These are phyloP conservation scores for Zaprionus davidi DNA, from an alignment of 1,140 invertebrate genomes.

Conservation along the genomic window DNA sequence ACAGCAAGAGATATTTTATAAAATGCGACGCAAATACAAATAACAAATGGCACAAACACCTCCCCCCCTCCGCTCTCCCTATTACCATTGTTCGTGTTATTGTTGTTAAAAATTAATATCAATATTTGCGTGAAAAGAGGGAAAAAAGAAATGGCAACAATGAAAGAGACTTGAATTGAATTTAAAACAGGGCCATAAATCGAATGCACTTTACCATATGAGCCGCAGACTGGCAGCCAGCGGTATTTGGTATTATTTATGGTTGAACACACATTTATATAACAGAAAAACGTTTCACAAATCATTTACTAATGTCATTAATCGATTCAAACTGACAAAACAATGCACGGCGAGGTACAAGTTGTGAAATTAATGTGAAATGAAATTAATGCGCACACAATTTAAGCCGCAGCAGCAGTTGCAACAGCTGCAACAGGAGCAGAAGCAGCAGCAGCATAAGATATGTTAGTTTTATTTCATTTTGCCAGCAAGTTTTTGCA, in stretches of 20 bases:
- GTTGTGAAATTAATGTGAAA: slow-evolving; percentile 10
- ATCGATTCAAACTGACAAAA: slow-evolving; percentile 54
- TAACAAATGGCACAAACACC: not conserved
- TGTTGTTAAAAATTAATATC: slow-evolving; percentile 76
- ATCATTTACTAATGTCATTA: slow-evolving; percentile 66
- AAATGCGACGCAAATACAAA: not conserved
- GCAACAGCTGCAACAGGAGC: not conserved
- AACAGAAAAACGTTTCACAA: slow-evolving; percentile 42
- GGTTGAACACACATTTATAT: slow-evolving; percentile 44
- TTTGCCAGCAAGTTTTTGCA: not conserved
- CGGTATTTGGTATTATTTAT: slow-evolving; percentile 64
- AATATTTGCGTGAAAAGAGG: slow-evolving; percentile 61
- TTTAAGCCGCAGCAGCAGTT: slow-evolving; percentile 25
- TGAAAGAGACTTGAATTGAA: slow-evolving; percentile 63
- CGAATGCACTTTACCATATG: slow-evolving; percentile 28
- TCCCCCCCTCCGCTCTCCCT: not conserved
- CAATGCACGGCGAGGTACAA: not conserved
- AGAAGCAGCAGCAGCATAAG: not conserved
- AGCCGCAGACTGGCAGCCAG: not conserved
- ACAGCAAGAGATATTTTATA: not conserved
- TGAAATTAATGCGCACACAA: slow-evolving; percentile 25
- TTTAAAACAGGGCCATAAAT: slow-evolving; percentile 69
- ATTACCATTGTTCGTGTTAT: slow-evolving; percentile 25
- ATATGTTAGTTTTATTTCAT: slow-evolving; percentile 1
- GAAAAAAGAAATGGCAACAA: slow-evolving; percentile 18